A percentile compares a stretch with the other conserved stretches of the same genome.
phyloP scores from a whole-genome alignment of 2,888 invertebrate genomes.

The Steinernema scapterisci region DNA sequence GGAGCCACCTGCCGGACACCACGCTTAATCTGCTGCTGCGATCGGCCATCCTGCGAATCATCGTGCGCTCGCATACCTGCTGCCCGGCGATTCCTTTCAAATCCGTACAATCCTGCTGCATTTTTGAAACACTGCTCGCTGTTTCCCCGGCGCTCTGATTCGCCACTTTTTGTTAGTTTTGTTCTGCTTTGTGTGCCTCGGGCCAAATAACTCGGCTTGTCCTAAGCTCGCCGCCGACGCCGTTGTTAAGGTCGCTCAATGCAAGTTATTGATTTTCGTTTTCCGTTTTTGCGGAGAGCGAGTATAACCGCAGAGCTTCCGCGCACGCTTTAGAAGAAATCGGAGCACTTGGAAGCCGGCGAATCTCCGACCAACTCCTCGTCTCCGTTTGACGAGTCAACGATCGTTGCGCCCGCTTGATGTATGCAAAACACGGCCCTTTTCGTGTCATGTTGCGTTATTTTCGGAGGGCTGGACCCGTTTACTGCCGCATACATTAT shows the following conservation, averaged over 20 bases:
- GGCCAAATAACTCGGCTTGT: background rate
- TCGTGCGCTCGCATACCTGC: background rate
- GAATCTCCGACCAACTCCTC: background rate
- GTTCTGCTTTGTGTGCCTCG: background rate
- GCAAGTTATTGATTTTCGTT: constrained; percentile 25
- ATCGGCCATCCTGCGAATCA: background rate
- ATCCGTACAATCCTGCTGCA: too few species aligned
- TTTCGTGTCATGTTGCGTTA: constrained; percentile 5
- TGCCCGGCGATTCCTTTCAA: too few species aligned
- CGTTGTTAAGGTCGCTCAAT: background rate
- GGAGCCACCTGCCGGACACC: too few species aligned
- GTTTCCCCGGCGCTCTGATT: background rate
- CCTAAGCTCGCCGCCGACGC: background rate
- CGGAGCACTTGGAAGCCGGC: background rate
- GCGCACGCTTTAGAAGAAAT: background rate
- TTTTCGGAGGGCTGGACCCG: background rate
- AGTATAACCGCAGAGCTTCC: background rate
- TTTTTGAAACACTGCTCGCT: background rate
- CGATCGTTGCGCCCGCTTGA: background rate
- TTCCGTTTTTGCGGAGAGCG: background rate
- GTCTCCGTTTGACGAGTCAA: background rate
- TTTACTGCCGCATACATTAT: too few species aligned
- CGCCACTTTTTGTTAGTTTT: background rate
- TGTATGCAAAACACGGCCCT: constrained; percentile 4
- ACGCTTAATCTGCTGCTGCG: too few species aligned